phyloP scores from a whole-genome alignment of 1,140 invertebrate species.

The Semibalanus balanoides region DNA sequence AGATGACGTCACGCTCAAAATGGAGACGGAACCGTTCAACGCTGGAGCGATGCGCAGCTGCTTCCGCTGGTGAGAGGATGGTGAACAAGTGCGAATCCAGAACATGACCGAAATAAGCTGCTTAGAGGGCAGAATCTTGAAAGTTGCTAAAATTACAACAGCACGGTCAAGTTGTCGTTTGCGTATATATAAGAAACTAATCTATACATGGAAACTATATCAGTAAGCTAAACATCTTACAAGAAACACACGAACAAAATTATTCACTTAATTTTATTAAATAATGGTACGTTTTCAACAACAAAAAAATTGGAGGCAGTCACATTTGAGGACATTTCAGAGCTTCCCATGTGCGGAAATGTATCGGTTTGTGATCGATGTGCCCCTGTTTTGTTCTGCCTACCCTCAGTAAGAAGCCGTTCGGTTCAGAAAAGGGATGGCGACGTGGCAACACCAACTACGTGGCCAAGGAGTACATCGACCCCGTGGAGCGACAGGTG shows the following conservation, averaged over 20 bases:
- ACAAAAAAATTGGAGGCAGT: neutral
- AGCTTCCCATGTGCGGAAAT: neutral
- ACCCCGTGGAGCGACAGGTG: constrained; percentile 30
- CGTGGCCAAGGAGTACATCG: constrained; percentile 39
- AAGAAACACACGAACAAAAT: too few species aligned
- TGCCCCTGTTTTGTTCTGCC: neutral
- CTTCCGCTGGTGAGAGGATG: constrained; percentile 25
- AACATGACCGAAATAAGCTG: neutral
- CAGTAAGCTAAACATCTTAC: too few species aligned
- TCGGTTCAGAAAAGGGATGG: constrained; percentile 34
- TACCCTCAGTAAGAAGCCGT: constrained; percentile 36
- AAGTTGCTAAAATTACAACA: neutral
- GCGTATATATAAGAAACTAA: too few species aligned
- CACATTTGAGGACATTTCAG: neutral
- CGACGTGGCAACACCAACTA: constrained; percentile 40
- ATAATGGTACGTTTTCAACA: too few species aligned
- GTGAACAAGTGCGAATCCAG: neutral
- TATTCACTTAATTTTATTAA: too few species aligned
- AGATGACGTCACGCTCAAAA: constrained; percentile 36
- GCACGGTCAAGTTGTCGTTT: neutral
- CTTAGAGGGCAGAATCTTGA: neutral
- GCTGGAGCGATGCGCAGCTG: constrained; percentile 44
- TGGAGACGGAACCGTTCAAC: constrained; percentile 37
- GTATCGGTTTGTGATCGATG: neutral
- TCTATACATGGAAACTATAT: too few species aligned